phyloP scores from a whole-genome alignment of 2,888 invertebrate species.

The Drosophila pullipes region DNA sequence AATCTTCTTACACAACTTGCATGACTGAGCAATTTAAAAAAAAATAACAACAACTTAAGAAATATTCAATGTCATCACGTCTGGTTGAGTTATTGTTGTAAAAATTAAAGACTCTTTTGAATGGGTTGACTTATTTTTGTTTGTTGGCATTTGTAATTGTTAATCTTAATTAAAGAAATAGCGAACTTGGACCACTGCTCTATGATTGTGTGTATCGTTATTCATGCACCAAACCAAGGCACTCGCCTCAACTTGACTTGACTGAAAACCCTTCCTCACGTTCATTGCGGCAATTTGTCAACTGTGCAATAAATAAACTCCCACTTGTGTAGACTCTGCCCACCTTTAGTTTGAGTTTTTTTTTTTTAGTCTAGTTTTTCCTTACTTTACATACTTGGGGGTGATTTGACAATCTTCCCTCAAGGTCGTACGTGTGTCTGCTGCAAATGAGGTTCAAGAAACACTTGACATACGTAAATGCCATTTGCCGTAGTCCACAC shows the following conservation, averaged over 20 bases:
- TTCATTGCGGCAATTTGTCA: slow-evolving; percentile 31
- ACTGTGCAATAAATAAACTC: neutral
- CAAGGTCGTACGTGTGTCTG: slow-evolving; percentile 43
- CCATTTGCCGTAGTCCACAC: slow-evolving; percentile 41
- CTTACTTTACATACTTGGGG: slow-evolving; percentile 58
- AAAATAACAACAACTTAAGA: slow-evolving; percentile 17
- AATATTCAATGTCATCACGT: slow-evolving; percentile 25
- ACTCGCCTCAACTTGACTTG: neutral
- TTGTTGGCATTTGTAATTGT: slow-evolving; percentile 3
- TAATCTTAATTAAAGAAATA: neutral
- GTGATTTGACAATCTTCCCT: slow-evolving; percentile 53
- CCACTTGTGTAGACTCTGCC: slow-evolving; percentile 8
- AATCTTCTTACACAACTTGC: slow-evolving; percentile 26
- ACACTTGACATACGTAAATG: slow-evolving; percentile 18
- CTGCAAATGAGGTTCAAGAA: slow-evolving; percentile 6
- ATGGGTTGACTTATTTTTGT: neutral
- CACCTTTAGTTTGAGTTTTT: neutral
- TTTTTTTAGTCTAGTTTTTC: neutral
- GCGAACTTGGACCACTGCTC: too few species aligned
- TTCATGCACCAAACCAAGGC: neutral
- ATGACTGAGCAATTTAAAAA: slow-evolving; percentile 29
- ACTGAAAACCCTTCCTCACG: slow-evolving; percentile 36
- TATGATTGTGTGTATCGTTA: neutral
- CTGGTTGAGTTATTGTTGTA: neutral
- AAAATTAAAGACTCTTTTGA: neutral